Evolutionary conservation across 2,797 vertebrate genomes (phyloP).

Genomic region (Valencia hispanica): DNA sequence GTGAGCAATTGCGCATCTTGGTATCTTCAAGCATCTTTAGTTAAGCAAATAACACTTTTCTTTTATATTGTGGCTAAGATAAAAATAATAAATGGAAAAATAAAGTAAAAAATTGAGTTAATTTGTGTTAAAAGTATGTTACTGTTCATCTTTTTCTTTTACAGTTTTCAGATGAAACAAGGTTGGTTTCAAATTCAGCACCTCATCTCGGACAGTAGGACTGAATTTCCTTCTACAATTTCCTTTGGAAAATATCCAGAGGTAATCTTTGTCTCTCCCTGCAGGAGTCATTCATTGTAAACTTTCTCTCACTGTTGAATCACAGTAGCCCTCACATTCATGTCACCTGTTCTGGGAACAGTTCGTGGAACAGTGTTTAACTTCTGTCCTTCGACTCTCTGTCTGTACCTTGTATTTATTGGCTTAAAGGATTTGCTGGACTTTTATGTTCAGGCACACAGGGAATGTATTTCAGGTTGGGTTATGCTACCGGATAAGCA

Average conservation of each 20-base stretch:
- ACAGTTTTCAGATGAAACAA: not conserved
- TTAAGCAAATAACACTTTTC: not conserved
- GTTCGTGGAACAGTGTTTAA: conserved; percentile 40
- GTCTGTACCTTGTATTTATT: conserved; percentile 65
- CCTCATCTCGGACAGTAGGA: not conserved
- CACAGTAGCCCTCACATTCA: conserved; percentile 38
- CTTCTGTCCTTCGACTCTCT: conserved; percentile 54
- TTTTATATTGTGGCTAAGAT: not conserved
- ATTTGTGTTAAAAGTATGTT: not conserved
- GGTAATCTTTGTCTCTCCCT: conserved; percentile 3
- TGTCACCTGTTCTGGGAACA: conserved; percentile 26
- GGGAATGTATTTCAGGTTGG: conserved; percentile 42
- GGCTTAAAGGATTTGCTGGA: conserved; percentile 75
- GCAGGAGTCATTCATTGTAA: conserved; percentile 5
- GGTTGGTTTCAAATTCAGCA: not conserved
- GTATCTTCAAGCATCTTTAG: no score
- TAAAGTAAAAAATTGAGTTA: not conserved
- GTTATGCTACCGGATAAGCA: conserved; percentile 30
- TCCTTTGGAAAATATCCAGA: conserved; percentile 4
- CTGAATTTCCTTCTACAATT: not conserved
- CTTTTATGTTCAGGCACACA: conserved; percentile 59
- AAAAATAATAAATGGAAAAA: not conserved
- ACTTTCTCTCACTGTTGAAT: conserved; percentile 42
- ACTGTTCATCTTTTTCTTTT: not conserved
- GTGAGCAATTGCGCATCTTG: not conserved